Base-by-base conservation (phyloP, 1,140 invertebrate genomes). In the Neodiprion virginianus region DNA sequence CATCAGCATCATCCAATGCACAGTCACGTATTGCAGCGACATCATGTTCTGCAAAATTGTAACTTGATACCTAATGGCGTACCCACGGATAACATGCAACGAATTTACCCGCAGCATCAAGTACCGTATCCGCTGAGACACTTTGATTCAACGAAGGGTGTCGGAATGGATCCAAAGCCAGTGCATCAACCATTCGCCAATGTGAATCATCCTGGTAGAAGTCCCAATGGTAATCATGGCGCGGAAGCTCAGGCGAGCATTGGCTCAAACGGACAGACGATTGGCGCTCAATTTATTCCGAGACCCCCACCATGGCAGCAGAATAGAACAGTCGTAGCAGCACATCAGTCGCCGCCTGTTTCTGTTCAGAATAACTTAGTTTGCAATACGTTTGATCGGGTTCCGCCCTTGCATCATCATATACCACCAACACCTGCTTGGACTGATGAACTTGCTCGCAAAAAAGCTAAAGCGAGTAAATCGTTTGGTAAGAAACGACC, bases 401-500 rank as follows among this genome's bases (percentile, higher is more conserved):
- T 94, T 5, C 93, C 93, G 21, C 93, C 93, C 0, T 83, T 94
- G 68, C 93, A 94, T 79, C 93, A 93, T 78, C 92, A 93, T 80
- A 89, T 90, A 81, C 89, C 92, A 82, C 88, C 89, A 67, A 84
- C 90, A 76, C 83, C 91, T 75, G 86, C 90, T n/a, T 92, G 91
- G 92, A 83, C 91, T 47, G 90, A 93, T 48, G 92, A 94, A 77
- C 84, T 90, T 0, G 90, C 89, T 67, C 90, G 91, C 75, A 93
- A 93, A 80, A 93, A 93, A 82, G 83, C 88, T 0, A 92, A 93
- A 82, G 77, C 87, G 7, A 88, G 86, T 21, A 91, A 90, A 79
- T 88, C 89, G 72, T 76, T 81, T 48, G 82, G 83, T 12, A 91
- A 91, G 50, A 94, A 93, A 87, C 87, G 89, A 76, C 83, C 89